Conservation (phyloP, 2,113 vertebrate genomes). For the Prionailurus bengalensis region DNA sequence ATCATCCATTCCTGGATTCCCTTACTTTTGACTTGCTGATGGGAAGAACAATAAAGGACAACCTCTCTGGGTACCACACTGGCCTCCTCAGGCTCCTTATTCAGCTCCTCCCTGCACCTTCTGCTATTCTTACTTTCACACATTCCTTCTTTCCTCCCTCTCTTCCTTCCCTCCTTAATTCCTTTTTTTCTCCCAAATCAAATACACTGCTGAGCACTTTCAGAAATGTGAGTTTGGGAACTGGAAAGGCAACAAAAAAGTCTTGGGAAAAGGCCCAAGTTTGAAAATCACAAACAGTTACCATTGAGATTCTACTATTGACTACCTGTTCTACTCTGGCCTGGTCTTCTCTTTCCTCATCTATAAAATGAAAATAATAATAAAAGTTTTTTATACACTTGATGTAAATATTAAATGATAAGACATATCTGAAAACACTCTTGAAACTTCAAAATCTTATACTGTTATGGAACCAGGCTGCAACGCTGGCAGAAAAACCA, state of each 20-base stretch:
- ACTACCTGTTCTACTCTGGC: not conserved
- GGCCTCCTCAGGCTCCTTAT: not conserved
- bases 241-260: not conserved
- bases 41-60: not conserved
- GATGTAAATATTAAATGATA: slow-evolving; percentile 3
- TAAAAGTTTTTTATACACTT: not conserved
- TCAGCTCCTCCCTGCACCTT: not conserved
- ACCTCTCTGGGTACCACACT: not conserved
- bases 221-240: slow-evolving; percentile 10
- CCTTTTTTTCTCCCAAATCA: not conserved
- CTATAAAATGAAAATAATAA: not conserved
- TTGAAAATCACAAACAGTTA: not conserved
- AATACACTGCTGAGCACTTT: not conserved
- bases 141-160: not conserved
- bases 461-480: no score
- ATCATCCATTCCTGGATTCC: not conserved
- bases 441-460: slow-evolving; percentile 11
- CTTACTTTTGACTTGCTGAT: not conserved
- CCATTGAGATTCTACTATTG: not conserved
- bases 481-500: no score
- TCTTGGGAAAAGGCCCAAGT: not conserved
- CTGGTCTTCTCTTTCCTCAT: not conserved
- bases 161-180: not conserved
- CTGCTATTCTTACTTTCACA: not conserved
- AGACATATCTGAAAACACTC: not conserved